Evolutionary conservation across 1,140 invertebrate species (phyloP).

Genomic region (Formica selysi): DNA sequence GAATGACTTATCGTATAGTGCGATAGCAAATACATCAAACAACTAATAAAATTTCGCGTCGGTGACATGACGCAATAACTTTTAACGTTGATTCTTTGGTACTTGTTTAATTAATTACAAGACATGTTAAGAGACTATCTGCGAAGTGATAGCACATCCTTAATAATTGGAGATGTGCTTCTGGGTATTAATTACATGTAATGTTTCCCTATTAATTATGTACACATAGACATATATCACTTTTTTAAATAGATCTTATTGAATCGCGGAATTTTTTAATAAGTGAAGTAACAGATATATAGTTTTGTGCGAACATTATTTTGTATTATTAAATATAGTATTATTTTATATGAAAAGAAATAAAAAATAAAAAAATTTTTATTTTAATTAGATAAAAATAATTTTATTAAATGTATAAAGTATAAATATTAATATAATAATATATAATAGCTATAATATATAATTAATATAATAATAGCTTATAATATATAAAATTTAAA

Average conservation of each 20-base stretch:
- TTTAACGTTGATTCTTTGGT: slow-evolving; percentile 6
- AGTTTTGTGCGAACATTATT: background rate
- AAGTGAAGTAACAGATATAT: background rate
- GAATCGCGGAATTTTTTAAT: background rate
- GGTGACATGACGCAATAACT: background rate
- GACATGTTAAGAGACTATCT: slow-evolving; percentile 18
- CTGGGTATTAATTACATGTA: background rate
- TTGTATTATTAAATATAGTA: background rate
- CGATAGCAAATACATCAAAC: slow-evolving; percentile 15
- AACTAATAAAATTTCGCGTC: slow-evolving; percentile 20
- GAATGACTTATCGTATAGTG: background rate
- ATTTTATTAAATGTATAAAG: background rate
- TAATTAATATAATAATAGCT: background rate
- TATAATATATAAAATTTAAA: slow-evolving; percentile 18
- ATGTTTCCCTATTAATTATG: background rate
- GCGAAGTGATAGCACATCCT: slow-evolving; percentile 28
- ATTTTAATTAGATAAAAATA: background rate
- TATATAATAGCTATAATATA: too few relatives aligned
- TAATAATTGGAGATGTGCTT: slow-evolving; percentile 11
- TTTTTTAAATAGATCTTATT: background rate
- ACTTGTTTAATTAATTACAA: slow-evolving; percentile 45
- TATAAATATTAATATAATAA: background rate
- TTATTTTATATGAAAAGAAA: background rate
- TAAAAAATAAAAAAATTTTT: too few relatives aligned
- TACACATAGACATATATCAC: background rate